These are phyloP conservation scores for Clarias laeviceps DNA, from an alignment of 2,797 vertebrate genomes.

Conservation along the genomic window DNA sequence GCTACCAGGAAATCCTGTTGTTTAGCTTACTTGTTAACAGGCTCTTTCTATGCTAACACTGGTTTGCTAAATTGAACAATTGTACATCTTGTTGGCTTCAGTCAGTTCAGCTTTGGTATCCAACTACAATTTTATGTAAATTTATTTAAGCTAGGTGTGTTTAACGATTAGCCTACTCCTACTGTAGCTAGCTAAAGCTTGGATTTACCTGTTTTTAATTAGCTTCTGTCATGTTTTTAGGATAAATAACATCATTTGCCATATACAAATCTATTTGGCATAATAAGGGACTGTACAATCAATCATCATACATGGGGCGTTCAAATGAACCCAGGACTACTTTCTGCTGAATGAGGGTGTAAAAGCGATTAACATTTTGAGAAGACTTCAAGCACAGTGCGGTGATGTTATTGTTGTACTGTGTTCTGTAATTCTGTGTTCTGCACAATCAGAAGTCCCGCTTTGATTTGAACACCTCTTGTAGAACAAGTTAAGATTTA, in stretches of 20 bases:
- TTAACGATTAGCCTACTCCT: background rate
- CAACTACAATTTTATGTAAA: background rate
- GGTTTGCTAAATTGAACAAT: background rate
- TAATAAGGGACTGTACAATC: too few species aligned
- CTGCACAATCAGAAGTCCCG: too few species aligned
- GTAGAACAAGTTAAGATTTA: too few species aligned
- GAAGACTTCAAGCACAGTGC: too few species aligned
- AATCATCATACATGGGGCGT: too few species aligned
- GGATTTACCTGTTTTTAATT: background rate
- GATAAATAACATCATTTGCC: background rate
- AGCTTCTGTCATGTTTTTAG: background rate
- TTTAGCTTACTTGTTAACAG: background rate
- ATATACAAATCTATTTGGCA: too few species aligned
- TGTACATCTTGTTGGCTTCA: background rate
- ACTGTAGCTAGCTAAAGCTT: background rate
- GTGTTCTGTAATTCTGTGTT: too few species aligned
- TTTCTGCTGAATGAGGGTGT: too few species aligned
- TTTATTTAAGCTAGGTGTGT: background rate
- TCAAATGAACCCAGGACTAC: too few species aligned
- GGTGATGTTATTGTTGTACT: too few species aligned
- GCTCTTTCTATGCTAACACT: background rate
- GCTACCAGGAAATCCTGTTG: background rate
- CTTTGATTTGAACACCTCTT: too few species aligned
- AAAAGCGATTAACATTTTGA: too few species aligned
- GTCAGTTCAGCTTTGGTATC: background rate